phyloP scores from a whole-genome alignment of 2,888 invertebrate species.

The Meliscaeva auricollis region DNA sequence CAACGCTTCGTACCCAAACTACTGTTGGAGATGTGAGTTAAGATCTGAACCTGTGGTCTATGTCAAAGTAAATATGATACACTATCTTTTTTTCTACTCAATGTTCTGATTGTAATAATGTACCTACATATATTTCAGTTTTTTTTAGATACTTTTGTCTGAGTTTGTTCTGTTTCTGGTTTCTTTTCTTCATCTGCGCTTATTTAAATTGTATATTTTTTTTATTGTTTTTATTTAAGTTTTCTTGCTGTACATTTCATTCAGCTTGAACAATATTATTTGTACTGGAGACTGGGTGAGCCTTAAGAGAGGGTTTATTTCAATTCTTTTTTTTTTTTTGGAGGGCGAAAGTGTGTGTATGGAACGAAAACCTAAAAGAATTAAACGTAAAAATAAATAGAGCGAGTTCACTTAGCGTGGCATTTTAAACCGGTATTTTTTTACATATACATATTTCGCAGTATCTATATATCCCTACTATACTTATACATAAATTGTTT shows the following conservation, averaged over 20 bases:
- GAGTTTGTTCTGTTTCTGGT: constrained; percentile 43
- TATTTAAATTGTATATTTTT: constrained; percentile 52
- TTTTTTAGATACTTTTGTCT: constrained; percentile 40
- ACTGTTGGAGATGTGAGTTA: background rate
- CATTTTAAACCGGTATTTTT: constrained; percentile 72
- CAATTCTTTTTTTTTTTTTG: constrained; percentile 19
- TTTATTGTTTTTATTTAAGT: constrained; percentile 15
- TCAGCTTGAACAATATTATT: constrained; percentile 38
- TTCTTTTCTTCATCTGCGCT: constrained; percentile 20
- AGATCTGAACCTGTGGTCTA: background rate
- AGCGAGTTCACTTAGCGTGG: constrained; percentile 74
- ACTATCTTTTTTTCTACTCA: constrained; percentile 33
- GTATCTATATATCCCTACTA: background rate
- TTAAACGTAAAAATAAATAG: constrained; percentile 72
- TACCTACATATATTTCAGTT: constrained; percentile 33
- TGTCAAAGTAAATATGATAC: constrained; percentile 1
- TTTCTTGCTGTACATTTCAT: constrained; percentile 25
- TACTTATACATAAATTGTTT: constrained; percentile 14
- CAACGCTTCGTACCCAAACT: constrained; percentile 3
- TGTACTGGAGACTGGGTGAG: constrained; percentile 36
- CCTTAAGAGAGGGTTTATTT: constrained; percentile 44
- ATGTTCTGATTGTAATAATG: constrained; percentile 62
- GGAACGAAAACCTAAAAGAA: constrained; percentile 63
- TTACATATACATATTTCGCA: background rate
- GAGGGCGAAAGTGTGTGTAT: constrained; percentile 53